phyloP scores from a whole-genome alignment of 2,797 vertebrate genomes.

The Simalia tracyae region DNA sequence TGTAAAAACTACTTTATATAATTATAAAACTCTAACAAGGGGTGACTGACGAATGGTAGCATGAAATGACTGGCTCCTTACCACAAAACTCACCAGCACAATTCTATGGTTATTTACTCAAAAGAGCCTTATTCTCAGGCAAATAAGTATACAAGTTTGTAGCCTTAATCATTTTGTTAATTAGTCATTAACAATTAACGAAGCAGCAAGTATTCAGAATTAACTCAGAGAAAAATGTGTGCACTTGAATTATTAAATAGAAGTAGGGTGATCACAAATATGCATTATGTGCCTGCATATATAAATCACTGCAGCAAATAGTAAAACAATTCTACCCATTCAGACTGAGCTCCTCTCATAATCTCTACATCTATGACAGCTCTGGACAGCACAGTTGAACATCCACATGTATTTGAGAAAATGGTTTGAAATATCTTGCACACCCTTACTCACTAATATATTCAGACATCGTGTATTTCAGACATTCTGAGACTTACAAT shows the following conservation, averaged over 20 bases:
- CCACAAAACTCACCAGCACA: not conserved
- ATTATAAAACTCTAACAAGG: not conserved
- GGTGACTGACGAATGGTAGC: not conserved
- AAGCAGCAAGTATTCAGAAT: not conserved
- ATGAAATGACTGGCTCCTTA: not conserved
- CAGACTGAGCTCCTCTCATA: accelerated
- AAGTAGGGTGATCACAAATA: not conserved
- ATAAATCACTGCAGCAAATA: not conserved
- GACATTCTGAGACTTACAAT: accelerated
- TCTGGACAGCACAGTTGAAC: not conserved
- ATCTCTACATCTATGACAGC: not conserved
- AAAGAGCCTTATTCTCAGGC: not conserved
- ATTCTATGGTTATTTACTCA: not conserved
- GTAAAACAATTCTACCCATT: not conserved
- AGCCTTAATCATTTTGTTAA: not conserved
- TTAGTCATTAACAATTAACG: not conserved
- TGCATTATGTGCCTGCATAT: not conserved
- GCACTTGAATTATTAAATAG: not conserved
- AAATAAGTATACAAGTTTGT: not conserved
- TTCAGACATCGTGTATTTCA: not conserved
- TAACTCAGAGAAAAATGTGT: not conserved
- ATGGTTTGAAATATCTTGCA: not conserved
- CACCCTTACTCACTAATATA: not conserved
- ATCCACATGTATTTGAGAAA: not conserved
- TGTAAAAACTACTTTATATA: constrained; percentile 1